These are phyloP conservation scores for Barnardius zonarius DNA, from an alignment of 2,113 vertebrate genomes.

Conservation along the genomic window DNA sequence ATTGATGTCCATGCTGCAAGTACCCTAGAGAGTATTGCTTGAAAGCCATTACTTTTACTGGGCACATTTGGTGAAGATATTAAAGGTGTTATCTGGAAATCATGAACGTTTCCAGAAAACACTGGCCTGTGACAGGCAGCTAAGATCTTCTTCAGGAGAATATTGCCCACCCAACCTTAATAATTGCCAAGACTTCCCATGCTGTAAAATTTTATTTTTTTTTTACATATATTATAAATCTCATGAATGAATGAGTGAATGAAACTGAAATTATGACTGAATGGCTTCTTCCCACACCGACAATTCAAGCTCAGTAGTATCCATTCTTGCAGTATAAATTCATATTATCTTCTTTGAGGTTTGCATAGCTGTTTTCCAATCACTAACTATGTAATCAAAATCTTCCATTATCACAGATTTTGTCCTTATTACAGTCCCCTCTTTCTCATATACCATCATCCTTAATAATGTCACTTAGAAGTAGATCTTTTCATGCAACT, in stretches of 20 bases:
- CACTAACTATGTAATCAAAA: neutral
- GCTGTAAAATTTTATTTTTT: neutral
- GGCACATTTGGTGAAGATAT: neutral
- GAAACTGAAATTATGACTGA: neutral
- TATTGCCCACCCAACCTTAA: neutral
- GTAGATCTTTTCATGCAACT: neutral
- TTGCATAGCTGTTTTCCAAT: neutral
- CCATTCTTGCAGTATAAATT: neutral
- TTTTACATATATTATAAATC: neutral
- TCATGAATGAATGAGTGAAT: neutral
- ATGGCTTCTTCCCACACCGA: neutral
- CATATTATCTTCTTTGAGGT: neutral
- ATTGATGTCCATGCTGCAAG: accelerated
- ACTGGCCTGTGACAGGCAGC: neutral
- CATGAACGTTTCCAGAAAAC: neutral
- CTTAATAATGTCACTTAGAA: neutral
- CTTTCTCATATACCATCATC: neutral
- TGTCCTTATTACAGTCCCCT: neutral
- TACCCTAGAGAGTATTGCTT: neutral
- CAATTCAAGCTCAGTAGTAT: neutral
- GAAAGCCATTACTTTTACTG: neutral
- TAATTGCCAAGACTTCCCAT: neutral
- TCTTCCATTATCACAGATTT: neutral
- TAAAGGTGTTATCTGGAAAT: neutral
- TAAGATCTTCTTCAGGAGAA: neutral